phyloP scores from a whole-genome alignment of 2,797 vertebrate genomes.

The Semaprochilodus insignis region DNA sequence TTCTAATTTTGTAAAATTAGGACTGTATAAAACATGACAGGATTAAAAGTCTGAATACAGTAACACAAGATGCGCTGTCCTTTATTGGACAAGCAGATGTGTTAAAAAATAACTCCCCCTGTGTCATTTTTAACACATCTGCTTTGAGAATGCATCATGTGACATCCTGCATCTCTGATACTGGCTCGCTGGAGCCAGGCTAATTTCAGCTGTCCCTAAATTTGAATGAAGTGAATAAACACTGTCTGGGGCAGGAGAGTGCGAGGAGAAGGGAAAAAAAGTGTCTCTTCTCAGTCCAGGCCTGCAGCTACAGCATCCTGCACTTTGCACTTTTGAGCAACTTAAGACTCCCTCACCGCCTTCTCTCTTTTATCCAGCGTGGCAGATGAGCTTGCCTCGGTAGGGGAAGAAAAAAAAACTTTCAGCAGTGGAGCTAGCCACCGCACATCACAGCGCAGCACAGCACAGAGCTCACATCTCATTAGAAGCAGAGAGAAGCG shows the following conservation, averaged over 20 bases:
- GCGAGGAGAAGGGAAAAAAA: neutral
- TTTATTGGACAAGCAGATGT: neutral
- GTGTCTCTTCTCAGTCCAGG: constrained; percentile 3
- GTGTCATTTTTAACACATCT: neutral
- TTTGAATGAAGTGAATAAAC: constrained; percentile 37
- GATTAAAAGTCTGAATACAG: neutral
- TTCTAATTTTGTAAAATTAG: too few relatives aligned
- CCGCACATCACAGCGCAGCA: neutral
- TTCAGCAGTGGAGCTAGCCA: constrained; percentile 33
- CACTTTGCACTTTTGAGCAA: neutral
- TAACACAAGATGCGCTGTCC: neutral
- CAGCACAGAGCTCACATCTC: constrained; percentile 32
- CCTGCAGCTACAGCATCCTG: neutral
- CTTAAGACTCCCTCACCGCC: neutral
- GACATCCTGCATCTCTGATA: neutral
- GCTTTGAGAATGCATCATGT: constrained; percentile 18
- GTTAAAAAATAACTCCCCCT: neutral
- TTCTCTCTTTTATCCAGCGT: constrained; percentile 21
- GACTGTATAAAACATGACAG: neutral
- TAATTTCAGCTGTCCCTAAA: constrained; percentile 40
- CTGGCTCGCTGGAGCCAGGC: constrained; percentile 22
- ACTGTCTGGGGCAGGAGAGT: constrained; percentile 16
- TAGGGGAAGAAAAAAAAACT: neutral
- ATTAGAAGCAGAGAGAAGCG: constrained; percentile 14
- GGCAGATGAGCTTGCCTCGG: constrained; percentile 15